These are phyloP conservation scores for Dynastes maya DNA, from an alignment of 2,888 invertebrate genomes.

Conservation along the genomic window DNA sequence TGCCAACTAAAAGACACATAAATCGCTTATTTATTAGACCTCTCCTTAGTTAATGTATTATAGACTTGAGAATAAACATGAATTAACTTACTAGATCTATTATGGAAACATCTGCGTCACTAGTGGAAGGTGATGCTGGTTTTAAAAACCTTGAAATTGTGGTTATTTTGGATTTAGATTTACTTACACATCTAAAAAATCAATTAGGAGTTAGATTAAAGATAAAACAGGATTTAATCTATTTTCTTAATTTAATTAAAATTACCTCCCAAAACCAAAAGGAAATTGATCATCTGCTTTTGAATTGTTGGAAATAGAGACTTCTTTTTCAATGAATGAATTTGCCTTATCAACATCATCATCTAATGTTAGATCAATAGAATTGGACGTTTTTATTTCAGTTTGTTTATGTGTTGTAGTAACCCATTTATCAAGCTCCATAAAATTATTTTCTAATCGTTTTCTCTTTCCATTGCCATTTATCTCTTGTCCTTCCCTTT, in stretches of 20 bases:
- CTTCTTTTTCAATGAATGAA: background rate
- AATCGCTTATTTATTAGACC: too few relatives aligned
- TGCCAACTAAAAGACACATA: too few relatives aligned
- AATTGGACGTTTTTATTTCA: background rate
- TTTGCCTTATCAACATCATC: background rate
- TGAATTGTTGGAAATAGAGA: background rate
- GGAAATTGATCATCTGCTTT: conserved; percentile 9
- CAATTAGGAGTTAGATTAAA: background rate
- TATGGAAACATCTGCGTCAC: background rate
- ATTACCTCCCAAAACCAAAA: conserved; percentile 33
- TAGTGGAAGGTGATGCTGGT: background rate
- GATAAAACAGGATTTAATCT: background rate
- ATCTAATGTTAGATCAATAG: conserved; percentile 32
- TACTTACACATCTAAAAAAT: background rate
- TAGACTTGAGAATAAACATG: background rate
- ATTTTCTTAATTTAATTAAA: background rate
- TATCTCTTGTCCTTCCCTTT: conserved; percentile 4
- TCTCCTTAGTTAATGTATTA: too few relatives aligned
- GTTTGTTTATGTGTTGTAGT: background rate
- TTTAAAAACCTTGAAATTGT: conserved; percentile 11
- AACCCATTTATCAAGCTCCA: background rate
- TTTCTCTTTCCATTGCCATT: conserved; percentile 9
- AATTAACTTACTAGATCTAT: conserved; percentile 14
- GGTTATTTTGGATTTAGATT: background rate
- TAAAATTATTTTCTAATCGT: background rate